Conservation (phyloP, 2,888 invertebrate genomes). For the Drosophila borealis region DNA sequence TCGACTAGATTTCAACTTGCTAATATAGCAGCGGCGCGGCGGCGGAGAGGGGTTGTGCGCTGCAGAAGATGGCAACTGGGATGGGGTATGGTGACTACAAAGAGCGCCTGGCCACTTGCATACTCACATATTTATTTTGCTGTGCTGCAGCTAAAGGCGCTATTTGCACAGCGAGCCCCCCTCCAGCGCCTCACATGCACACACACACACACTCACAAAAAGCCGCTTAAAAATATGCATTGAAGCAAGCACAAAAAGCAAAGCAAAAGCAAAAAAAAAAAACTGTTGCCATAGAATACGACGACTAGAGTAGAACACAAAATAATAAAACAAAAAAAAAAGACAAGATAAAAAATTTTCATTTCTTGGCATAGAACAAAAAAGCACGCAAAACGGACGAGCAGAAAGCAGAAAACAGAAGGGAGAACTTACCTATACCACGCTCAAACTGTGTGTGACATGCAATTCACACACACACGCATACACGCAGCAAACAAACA, state of each 20-base stretch:
- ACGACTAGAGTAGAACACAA: constrained; percentile 53
- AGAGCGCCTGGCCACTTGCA: constrained; percentile 44
- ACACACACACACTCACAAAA: constrained; percentile 32
- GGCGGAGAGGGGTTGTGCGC: background rate
- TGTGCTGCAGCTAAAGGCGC: constrained; percentile 53
- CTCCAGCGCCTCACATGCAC: constrained; percentile 11
- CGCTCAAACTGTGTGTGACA: constrained; percentile 70
- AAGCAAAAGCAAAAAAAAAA: constrained; percentile 26
- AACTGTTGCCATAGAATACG: constrained; percentile 51
- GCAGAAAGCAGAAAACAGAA: constrained; percentile 49
- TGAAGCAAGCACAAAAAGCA: constrained; percentile 53
- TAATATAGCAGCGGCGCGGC: constrained; percentile 46
- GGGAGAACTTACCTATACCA: constrained; percentile 81
- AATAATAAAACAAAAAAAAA: constrained; percentile 33
- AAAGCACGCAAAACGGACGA: constrained; percentile 59
- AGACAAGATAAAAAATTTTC: constrained; percentile 44
- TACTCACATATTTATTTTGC: constrained; percentile 29
- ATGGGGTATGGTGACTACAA: constrained; percentile 34
- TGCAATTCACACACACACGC: constrained; percentile 56
- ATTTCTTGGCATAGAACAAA: constrained; percentile 71
- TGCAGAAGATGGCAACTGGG: constrained; percentile 30
- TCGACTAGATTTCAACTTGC: constrained; percentile 68
- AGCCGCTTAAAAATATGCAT: constrained; percentile 79
- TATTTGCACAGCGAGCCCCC: constrained; percentile 53
- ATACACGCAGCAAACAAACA: constrained; percentile 15